Percentiles rank a stretch among this genome's conserved stretches.
Evolutionary conservation across 2,888 invertebrate genomes (phyloP).

Genomic region (Yponomeuta cagnagella): DNA sequence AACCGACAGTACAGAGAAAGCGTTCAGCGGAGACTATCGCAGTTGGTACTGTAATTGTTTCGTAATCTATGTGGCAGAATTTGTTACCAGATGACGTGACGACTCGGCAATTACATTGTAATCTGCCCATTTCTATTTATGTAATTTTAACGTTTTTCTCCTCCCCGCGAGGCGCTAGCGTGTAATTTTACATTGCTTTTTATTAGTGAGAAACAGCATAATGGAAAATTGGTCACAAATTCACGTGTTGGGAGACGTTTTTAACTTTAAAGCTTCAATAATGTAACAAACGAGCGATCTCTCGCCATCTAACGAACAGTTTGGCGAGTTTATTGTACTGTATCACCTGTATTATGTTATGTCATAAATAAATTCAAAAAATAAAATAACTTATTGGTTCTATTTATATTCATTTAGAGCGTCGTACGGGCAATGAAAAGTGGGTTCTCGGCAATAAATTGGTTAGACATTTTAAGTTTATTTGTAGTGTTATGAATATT

Average conservation of each 20-base stretch:
- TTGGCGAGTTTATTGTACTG: too few species aligned
- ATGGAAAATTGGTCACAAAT: background rate
- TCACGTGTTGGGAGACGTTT: background rate
- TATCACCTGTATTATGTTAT: too few species aligned
- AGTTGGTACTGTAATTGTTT: conserved; percentile 8
- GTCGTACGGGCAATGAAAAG: too few species aligned
- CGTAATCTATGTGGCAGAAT: conserved; percentile 7
- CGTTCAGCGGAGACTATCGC: background rate
- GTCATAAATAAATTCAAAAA: too few species aligned
- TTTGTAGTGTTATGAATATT: too few species aligned
- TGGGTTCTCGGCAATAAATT: too few species aligned
- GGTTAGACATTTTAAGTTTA: too few species aligned
- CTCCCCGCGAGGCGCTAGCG: background rate
- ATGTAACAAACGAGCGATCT: too few species aligned
- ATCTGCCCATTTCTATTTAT: background rate
- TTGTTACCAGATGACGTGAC: background rate
- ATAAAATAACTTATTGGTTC: too few species aligned
- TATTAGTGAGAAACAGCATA: background rate
- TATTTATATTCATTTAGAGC: too few species aligned
- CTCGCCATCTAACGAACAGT: too few species aligned
- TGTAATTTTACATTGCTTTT: background rate
- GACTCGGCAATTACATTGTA: background rate
- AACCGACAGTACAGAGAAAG: background rate
- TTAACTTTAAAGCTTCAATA: background rate
- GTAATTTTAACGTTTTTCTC: background rate